These are phyloP conservation scores for Discoglossus pictus DNA, from an alignment of 2,797 vertebrate genomes.

Conservation along the genomic window DNA sequence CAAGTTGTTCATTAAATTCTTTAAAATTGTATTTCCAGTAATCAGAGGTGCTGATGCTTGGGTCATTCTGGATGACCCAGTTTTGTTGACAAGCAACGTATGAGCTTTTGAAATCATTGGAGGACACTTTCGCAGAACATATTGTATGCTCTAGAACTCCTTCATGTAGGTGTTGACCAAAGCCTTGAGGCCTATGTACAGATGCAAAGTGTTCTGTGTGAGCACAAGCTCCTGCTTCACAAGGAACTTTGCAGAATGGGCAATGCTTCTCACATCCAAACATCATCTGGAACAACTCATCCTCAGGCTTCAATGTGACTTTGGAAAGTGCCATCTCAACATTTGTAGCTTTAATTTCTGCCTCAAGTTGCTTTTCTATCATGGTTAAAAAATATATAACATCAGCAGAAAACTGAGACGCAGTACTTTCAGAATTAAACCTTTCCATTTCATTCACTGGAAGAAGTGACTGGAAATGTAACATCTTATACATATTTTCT, in stretches of 20 bases:
- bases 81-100: slow-evolving; percentile 46
- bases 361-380: not conserved
- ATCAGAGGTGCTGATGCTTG: slow-evolving; percentile 61
- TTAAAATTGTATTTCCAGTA: slow-evolving; percentile 71
- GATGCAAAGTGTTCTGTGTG: slow-evolving; percentile 55
- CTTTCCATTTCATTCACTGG: slow-evolving; percentile 53
- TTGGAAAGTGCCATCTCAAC: slow-evolving; percentile 12
- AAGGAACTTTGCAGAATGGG: slow-evolving; percentile 63
- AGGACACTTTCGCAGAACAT: slow-evolving; percentile 12
- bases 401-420: slow-evolving; percentile 62
- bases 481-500: slow-evolving; percentile 59
- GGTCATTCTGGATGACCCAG: slow-evolving; percentile 65
- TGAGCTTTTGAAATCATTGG: not conserved
- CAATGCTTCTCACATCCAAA: slow-evolving; percentile 41
- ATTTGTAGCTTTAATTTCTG: not conserved
- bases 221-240: slow-evolving; percentile 59
- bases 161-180: too few relatives aligned
- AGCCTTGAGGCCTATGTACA: slow-evolving; percentile 57
- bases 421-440: slow-evolving; percentile 65
- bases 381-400: slow-evolving; percentile 57
- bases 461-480: slow-evolving; percentile 62
- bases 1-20: slow-evolving; percentile 58
- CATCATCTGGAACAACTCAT: too few relatives aligned
- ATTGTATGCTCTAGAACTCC: too few relatives aligned
- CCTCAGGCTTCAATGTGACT: too few relatives aligned